phyloP scores from a whole-genome alignment of 2,888 invertebrate genomes.

The Hypomecis atomaria region DNA sequence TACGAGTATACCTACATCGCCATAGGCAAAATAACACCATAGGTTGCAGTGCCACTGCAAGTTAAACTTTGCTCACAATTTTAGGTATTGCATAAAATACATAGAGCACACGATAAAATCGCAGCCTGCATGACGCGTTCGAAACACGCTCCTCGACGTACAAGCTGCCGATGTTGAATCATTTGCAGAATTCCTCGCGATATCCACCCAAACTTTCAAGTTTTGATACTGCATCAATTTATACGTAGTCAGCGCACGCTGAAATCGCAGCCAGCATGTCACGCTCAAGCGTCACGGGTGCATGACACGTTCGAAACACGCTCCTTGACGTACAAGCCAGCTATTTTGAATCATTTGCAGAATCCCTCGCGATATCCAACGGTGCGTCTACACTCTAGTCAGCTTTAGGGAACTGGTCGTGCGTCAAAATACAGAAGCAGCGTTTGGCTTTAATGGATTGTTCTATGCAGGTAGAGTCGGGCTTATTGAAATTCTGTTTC shows the following conservation, averaged over 20 bases:
- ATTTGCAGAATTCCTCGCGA: too few relatives aligned
- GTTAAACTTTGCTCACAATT: too few relatives aligned
- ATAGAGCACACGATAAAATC: too few relatives aligned
- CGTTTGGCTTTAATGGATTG: slow-evolving; percentile 32
- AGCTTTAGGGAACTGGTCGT: slow-evolving; percentile 29
- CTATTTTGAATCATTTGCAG: slow-evolving; percentile 29
- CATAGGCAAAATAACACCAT: too few relatives aligned
- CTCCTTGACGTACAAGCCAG: slow-evolving; percentile 15
- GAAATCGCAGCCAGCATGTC: slow-evolving; percentile 23
- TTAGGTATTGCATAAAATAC: too few relatives aligned
- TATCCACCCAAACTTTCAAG: too few relatives aligned
- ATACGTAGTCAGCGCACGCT: slow-evolving; percentile 11
- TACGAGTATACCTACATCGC: too few relatives aligned
- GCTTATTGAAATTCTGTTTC: slow-evolving; percentile 30
- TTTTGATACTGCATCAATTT: slow-evolving; percentile 6
- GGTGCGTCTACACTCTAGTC: slow-evolving; percentile 28
- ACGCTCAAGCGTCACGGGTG: slow-evolving; percentile 25
- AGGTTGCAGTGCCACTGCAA: too few relatives aligned
- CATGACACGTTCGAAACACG: slow-evolving; percentile 27
- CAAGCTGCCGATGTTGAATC: too few relatives aligned
- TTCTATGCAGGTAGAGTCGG: slow-evolving; percentile 20
- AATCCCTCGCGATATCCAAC: slow-evolving; percentile 39
- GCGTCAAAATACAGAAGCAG: slow-evolving; percentile 26
- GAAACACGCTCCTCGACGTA: too few relatives aligned
- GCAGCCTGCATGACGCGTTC: too few relatives aligned